phyloP scores from a whole-genome alignment of 2,888 invertebrate species.

The Apodemia mormo region DNA sequence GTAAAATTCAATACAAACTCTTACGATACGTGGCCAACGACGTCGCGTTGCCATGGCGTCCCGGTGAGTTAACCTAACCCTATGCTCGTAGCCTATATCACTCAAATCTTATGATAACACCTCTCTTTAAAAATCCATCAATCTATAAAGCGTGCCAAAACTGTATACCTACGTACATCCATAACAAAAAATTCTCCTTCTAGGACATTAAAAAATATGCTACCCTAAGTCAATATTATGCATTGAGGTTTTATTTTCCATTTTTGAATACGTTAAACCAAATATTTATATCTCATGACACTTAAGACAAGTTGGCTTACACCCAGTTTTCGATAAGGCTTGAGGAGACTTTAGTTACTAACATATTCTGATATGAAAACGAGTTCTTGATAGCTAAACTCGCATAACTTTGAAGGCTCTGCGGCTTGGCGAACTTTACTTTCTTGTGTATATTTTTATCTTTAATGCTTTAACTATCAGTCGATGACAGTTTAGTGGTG shows the following conservation, averaged over 20 bases:
- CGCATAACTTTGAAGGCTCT: conserved; percentile 13
- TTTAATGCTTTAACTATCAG: neutral
- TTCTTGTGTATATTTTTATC: conserved; percentile 10
- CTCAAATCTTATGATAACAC: too few relatives aligned
- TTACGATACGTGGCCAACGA: too few relatives aligned
- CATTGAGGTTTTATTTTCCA: neutral
- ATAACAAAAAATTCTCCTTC: too few relatives aligned
- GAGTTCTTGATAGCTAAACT: conserved; percentile 18
- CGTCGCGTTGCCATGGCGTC: too few relatives aligned
- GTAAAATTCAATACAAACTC: too few relatives aligned
- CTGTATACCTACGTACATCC: too few relatives aligned
- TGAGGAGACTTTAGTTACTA: conserved; percentile 17
- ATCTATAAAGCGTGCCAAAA: too few relatives aligned
- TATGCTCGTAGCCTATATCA: too few relatives aligned
- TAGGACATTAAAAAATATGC: too few relatives aligned
- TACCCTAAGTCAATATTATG: neutral
- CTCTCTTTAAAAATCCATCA: too few relatives aligned
- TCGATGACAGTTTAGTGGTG: neutral
- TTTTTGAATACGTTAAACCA: neutral
- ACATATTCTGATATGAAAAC: conserved; percentile 20
- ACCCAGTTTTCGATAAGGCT: conserved; percentile 11
- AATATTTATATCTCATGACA: conserved; percentile 10
- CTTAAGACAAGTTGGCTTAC: conserved; percentile 17
- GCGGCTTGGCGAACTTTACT: conserved; percentile 3
- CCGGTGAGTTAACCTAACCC: too few relatives aligned